phyloP scores from a whole-genome alignment of 2,888 invertebrate genomes.

The Amiota communis region DNA sequence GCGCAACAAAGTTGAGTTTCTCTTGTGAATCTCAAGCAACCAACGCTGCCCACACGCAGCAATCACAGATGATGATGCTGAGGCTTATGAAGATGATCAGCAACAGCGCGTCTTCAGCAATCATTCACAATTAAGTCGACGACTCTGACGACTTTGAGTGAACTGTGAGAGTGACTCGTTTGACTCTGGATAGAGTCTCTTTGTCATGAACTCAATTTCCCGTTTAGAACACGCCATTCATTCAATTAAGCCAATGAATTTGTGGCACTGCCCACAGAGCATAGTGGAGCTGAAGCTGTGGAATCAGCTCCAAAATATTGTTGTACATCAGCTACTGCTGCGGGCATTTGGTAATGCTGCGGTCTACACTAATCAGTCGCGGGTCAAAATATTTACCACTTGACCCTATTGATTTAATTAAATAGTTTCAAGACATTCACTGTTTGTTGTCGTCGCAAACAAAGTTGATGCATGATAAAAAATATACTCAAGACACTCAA shows the following conservation, averaged over 20 bases:
- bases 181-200: conserved; percentile 28
- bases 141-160: conserved; percentile 26
- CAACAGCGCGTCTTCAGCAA: background rate
- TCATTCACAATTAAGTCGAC: conserved; percentile 35
- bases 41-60: conserved; percentile 19
- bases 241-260: conserved; percentile 72
- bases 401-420: conserved; percentile 74
- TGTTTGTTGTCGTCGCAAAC: conserved; percentile 60
- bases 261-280: conserved; percentile 51
- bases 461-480: conserved; percentile 14
- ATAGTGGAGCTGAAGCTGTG: background rate
- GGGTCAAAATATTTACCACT: conserved; percentile 75
- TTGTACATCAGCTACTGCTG: background rate
- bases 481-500: too few species aligned
- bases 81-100: background rate
- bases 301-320: background rate
- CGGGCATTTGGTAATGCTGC: conserved; percentile 21
- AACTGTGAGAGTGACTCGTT: conserved; percentile 28
- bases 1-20: conserved; percentile 21
- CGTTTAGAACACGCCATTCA: conserved; percentile 70
- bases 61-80: conserved; percentile 13
- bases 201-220: conserved; percentile 67
- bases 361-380: conserved; percentile 70
- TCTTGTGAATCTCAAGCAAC: conserved; percentile 7
- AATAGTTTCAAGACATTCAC: conserved; percentile 72